A percentile compares a stretch with the other conserved stretches of the same genome.
These are phyloP conservation scores for Phyllopteryx taeniolatus DNA, from an alignment of 2,113 vertebrate genomes.

Conservation along the genomic window DNA sequence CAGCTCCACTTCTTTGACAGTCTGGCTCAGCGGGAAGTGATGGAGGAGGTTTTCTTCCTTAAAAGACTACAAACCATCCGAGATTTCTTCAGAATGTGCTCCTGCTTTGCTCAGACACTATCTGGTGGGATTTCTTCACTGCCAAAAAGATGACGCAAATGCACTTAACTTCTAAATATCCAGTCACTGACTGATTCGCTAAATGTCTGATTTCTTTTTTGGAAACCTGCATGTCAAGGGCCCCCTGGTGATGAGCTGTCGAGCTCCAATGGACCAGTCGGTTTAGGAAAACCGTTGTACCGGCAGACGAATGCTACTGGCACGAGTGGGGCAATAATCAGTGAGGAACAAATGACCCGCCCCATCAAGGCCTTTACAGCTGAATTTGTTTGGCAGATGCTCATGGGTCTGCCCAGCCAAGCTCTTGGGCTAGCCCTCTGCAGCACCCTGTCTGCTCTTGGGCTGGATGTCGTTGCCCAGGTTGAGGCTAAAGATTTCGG, in stretches of 20 bases:
- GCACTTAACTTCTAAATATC: background rate
- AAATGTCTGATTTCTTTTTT: background rate
- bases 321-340: slow-evolving; percentile 74
- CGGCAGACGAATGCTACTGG: slow-evolving; percentile 69
- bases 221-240: background rate
- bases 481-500: slow-evolving; percentile 97
- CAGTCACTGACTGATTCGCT: background rate
- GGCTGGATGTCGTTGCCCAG: slow-evolving; percentile 88
- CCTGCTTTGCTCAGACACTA: slow-evolving; percentile 89
- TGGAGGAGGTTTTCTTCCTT: slow-evolving; percentile 95
- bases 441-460: slow-evolving; percentile 89
- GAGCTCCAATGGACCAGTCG: slow-evolving; percentile 85
- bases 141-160: background rate
- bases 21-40: slow-evolving; percentile 81
- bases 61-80: slow-evolving; percentile 93
- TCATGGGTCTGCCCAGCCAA: slow-evolving; percentile 94
- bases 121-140: slow-evolving; percentile 76
- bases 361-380: slow-evolving; percentile 97
- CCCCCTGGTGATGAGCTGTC: slow-evolving; percentile 77
- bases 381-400: slow-evolving; percentile 92
- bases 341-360: slow-evolving; percentile 94
- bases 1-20: slow-evolving; percentile 91
- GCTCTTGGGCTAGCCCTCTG: slow-evolving; percentile 89
- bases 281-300: slow-evolving; percentile 83
- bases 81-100: slow-evolving; percentile 93